Conservation (phyloP, 2,888 invertebrate species). For the Stramonita haemastoma region DNA sequence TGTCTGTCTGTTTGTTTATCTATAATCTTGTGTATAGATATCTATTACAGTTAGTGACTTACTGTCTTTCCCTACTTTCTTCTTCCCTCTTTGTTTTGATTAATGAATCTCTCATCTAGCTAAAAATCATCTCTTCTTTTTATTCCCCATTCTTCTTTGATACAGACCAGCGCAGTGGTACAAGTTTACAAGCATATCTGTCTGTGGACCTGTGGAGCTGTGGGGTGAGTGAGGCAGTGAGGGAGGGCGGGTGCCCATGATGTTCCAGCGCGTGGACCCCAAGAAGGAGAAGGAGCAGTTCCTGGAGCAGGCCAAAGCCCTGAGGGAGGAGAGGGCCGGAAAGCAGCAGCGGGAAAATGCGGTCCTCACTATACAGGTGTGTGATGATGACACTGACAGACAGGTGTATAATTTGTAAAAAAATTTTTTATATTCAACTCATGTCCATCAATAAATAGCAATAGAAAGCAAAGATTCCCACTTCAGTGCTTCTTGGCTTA, state of each 20-base stretch:
- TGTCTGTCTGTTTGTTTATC: no score
- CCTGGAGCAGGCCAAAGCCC: slow-evolving; percentile 92
- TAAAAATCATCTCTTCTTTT: neutral
- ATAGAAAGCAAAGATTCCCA: no score
- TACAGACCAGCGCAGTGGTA: neutral
- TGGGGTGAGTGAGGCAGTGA: neutral
- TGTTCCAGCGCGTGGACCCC: slow-evolving; percentile 67
- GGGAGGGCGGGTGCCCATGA: slow-evolving; percentile 39
- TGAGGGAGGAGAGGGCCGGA: slow-evolving; percentile 90
- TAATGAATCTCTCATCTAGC: no score
- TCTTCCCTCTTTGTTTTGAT: neutral
- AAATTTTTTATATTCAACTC: no score
- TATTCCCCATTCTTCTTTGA: neutral
- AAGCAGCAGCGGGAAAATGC: slow-evolving; percentile 86
- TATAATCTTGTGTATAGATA: no score
- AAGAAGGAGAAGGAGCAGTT: slow-evolving; percentile 80
- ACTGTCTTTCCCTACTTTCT: no score
- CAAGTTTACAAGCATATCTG: no score
- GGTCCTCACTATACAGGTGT: slow-evolving; percentile 72
- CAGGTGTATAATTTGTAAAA: no score
- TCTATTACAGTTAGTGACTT: no score
- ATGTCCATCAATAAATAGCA: no score
- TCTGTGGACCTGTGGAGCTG: neutral
- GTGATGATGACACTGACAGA: neutral
- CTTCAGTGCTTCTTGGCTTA: no score